phyloP scores from a whole-genome alignment of 2,888 invertebrate genomes.

The Ennomos quercinarius region DNA sequence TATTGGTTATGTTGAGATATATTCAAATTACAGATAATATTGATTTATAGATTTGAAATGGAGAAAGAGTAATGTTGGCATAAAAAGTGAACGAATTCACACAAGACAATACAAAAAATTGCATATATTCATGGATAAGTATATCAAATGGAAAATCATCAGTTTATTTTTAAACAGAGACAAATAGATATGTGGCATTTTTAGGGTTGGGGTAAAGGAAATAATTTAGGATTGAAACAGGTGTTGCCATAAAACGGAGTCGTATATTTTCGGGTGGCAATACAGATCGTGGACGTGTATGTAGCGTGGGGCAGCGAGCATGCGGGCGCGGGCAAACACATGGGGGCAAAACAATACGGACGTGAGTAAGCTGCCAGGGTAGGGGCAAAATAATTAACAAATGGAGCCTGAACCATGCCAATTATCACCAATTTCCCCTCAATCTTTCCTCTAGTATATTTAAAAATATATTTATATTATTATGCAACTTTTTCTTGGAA shows the following conservation, averaged over 20 bases:
- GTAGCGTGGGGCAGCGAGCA: conserved; percentile 67
- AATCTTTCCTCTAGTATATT: no score
- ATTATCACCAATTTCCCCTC: conserved; percentile 8
- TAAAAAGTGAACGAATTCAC: no score
- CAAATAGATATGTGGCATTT: background rate
- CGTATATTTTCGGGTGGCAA: conserved; percentile 54
- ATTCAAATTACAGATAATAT: no score
- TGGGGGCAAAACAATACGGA: conserved; percentile 76
- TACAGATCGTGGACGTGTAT: conserved; percentile 63
- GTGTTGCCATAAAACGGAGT: conserved; percentile 9
- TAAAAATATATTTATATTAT: no score
- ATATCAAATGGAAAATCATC: no score
- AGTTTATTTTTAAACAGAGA: background rate
- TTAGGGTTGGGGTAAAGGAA: background rate
- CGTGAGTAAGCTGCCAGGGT: conserved; percentile 63
- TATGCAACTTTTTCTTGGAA: no score
- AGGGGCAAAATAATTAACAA: conserved; percentile 45
- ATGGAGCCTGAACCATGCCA: conserved; percentile 30
- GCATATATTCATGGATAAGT: no score
- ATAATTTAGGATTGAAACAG: background rate
- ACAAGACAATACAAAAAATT: no score
- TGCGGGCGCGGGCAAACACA: conserved; percentile 73
- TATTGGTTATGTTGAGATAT: no score
- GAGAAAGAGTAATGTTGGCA: no score
- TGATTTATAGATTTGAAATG: no score